Evolutionary conservation across 2,888 invertebrate species (phyloP), one percentile per base, ranked within the genome.

Genomic region (Epistrophe grossulariae): DNA sequence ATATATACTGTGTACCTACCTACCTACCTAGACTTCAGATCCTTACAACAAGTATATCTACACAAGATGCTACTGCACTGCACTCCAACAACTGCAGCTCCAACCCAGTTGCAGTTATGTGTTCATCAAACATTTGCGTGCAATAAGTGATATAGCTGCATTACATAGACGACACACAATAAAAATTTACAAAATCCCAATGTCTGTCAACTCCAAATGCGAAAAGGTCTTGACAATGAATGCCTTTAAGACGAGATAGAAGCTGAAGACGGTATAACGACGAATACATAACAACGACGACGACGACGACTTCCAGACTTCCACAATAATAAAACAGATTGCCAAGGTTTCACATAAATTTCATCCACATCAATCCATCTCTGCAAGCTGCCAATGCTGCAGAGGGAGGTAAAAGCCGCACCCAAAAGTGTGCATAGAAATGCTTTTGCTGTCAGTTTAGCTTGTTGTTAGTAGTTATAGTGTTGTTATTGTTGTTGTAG

Each of bases 161-260:
- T 35, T 77, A 19, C 28, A 38, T 19, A 60, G 38, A 60, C 60
- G 60, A 79, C 59, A 79, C 76, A 76, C 80, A 80, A 66, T 72
- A 79, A 77, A 66, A 55, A 72, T 68, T 52, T 62, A 43, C 59
- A 68, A 13, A 78, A 59, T 66, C 77, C 19, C 24, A 60, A 52
- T 74, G 79, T 64, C 66, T 72, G 81, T 81, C 84, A 85, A 81
- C 77, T 57, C 35, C 59, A 40, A 62, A 70, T 68, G 84, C 72
- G 84, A 81, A 73, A 70, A 70, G 84, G 74, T 81, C 84, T 81
- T 85, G 84, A 85, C 84, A 85, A 73, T 85, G 84, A 81, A 81
- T 77, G 59, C 28, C 40, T 45, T 48, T 15, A 55, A 24, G 40
- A 52, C 15, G 52, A 68, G 70, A 43, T 68, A 52, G 57, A 43